These are phyloP conservation scores for Eurypyga helias DNA, from an alignment of 2,113 vertebrate species.

Conservation along the genomic window DNA sequence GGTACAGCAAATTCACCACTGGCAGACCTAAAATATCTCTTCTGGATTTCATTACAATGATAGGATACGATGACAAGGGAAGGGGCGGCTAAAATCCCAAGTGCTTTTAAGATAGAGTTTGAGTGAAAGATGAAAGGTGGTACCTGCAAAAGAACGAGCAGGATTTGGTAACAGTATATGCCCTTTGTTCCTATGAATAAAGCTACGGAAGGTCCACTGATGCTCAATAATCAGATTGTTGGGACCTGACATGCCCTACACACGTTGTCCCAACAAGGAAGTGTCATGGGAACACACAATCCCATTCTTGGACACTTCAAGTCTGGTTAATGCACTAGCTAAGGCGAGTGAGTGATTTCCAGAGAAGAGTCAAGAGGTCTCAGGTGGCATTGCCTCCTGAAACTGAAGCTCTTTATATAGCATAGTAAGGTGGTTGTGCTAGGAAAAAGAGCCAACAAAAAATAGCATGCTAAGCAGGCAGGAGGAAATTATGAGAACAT, in stretches of 20 bases:
- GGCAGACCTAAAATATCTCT: neutral
- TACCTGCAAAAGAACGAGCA: neutral
- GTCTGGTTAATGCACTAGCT: neutral
- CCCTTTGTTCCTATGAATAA: neutral
- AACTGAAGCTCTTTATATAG: neutral
- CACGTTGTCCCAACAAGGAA: accelerated
- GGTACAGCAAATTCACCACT: neutral
- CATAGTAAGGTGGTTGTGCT: neutral
- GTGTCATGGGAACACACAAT: neutral
- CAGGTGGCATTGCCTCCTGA: neutral
- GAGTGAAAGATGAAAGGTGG: neutral
- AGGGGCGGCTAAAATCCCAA: neutral
- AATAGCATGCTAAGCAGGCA: neutral
- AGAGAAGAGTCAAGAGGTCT: neutral
- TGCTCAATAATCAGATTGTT: neutral
- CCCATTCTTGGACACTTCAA: neutral
- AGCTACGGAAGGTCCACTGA: neutral
- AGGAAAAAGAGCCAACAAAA: neutral
- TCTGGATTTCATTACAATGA: neutral
- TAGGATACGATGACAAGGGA: neutral
- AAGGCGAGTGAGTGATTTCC: neutral
- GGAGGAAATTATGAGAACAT: neutral
- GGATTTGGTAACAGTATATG: neutral
- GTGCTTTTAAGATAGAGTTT: neutral
- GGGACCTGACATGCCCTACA: neutral